These are phyloP conservation scores for Heliopora coerulea DNA, from an alignment of 92 coral and sea anemone genomes.

Conservation along the genomic window DNA sequence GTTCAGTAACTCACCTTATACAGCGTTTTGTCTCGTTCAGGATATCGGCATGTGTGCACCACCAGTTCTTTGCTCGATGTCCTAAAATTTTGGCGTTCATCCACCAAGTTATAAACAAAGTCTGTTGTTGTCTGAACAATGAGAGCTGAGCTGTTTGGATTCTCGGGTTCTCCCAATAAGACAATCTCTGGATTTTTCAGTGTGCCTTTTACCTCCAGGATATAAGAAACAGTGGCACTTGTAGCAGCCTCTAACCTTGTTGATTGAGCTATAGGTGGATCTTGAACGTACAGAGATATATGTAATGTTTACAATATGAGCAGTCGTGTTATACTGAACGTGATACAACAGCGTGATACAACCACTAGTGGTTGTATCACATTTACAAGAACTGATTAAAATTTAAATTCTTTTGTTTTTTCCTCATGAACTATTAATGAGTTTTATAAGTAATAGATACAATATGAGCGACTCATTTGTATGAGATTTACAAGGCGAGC, in stretches of 20 bases:
- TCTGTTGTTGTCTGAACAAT: constrained; percentile 78
- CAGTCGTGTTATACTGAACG: no score
- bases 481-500: no score
- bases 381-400: no score
- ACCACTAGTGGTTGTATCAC: no score
- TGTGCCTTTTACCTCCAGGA: constrained; percentile 69
- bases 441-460: no score
- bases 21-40: constrained; percentile 64
- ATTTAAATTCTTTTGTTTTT: no score
- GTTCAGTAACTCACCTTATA: constrained; percentile 51
- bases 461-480: no score
- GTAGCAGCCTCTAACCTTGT: neutral
- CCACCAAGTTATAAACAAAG: constrained; percentile 67
- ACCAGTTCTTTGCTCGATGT: constrained; percentile 67
- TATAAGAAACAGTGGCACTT: constrained; percentile 2
- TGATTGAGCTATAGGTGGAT: neutral
- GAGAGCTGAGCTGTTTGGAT: constrained; percentile 76
- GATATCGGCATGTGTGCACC: constrained; percentile 77
- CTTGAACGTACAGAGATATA: no score
- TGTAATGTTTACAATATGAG: no score
- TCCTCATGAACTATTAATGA: no score
- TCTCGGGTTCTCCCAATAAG: constrained; percentile 76
- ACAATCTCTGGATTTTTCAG: constrained; percentile 84
- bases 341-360: no score
- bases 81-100: constrained; percentile 62